Evolutionary conservation across 2,113 vertebrate species (phyloP), one percentile per base, ranked within the genome.

Genomic region (Microcebus griseorufus): DNA sequence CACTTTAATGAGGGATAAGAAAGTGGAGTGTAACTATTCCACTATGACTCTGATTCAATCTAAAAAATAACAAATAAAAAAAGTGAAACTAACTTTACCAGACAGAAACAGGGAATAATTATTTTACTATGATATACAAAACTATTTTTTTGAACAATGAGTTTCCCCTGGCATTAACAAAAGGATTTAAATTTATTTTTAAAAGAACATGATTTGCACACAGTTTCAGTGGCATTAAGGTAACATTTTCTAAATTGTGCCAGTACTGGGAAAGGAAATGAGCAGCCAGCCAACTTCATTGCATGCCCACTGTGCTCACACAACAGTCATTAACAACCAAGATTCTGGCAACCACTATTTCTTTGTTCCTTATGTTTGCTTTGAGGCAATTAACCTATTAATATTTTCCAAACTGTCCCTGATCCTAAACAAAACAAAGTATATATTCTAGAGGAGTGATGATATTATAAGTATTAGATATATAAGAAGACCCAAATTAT

Each of bases 1-100:
- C 17, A 64, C 79, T 62, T 87, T 69, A 81, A 80, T 2, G 2
- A 58, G 17, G 48, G 20, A 51, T 39, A 34, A 69, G 42, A n/a
- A 69, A 64, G 29, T 48, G 20, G 34, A 84, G 8, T 10, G 20
- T 34, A 84, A 42, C 4, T 78, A 25, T 79, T 58, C 65, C 5
- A 23, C 14, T 75, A 39, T 5, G 23, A 73, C 69, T 64, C 37
- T 51, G 32, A 95, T n/a, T 9, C 67, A 48, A 88, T 29, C 62
- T 88, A 65, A 91, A 48, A 81, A 55, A 88, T 20, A 27, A 87
- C n/a, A 75, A 37, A 34, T 20, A 9, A 67, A 34, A 29, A 9
- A 89, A 70, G 51, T 32, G 29, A 78, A 96, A 95, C 67, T 22
- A 69, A 82, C 67, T 67, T 90, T 20, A 93, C 60, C 79, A 90